Evolutionary conservation across 2,888 invertebrate genomes (phyloP).

Genomic region (Lasioglossum oenotherae): DNA sequence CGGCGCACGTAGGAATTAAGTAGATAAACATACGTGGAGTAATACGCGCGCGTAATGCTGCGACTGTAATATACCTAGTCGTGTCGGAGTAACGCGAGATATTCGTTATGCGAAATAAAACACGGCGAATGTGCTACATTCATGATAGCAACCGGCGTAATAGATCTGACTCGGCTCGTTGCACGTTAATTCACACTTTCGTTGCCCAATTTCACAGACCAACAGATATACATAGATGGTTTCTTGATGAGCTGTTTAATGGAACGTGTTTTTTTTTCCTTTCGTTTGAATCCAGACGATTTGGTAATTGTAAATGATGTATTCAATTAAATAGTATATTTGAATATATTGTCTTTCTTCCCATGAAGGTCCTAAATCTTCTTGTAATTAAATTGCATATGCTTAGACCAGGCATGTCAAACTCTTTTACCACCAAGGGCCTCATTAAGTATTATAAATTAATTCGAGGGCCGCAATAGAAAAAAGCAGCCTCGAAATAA

Average conservation of each 20-base stretch:
- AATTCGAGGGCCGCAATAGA: no score
- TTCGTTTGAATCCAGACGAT: neutral
- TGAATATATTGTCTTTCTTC: no score
- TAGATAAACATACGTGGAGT: slow-evolving; percentile 81
- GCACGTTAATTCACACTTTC: slow-evolving; percentile 59
- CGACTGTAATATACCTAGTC: slow-evolving; percentile 42
- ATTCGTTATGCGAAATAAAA: slow-evolving; percentile 75
- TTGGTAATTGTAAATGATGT: no score
- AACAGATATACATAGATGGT: neutral
- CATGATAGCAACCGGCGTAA: slow-evolving; percentile 44
- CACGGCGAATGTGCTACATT: slow-evolving; percentile 68
- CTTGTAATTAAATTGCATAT: no score
- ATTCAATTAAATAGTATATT: no score
- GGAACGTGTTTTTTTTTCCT: neutral
- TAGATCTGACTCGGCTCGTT: slow-evolving; percentile 19
- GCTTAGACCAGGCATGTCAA: no score
- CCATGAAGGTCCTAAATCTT: no score
- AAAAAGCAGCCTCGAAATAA: no score
- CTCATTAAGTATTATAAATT: no score
- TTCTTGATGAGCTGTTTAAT: neutral
- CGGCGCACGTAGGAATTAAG: slow-evolving; percentile 80
- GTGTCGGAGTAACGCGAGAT: slow-evolving; percentile 60
- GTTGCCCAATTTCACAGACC: slow-evolving; percentile 14
- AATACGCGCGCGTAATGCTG: slow-evolving; percentile 73
- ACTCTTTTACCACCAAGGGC: no score